A percentile compares a stretch with the other conserved stretches of the same genome.
These are phyloP conservation scores for Sialis lutaria DNA, from an alignment of 2,888 invertebrate genomes.

Conservation along the genomic window DNA sequence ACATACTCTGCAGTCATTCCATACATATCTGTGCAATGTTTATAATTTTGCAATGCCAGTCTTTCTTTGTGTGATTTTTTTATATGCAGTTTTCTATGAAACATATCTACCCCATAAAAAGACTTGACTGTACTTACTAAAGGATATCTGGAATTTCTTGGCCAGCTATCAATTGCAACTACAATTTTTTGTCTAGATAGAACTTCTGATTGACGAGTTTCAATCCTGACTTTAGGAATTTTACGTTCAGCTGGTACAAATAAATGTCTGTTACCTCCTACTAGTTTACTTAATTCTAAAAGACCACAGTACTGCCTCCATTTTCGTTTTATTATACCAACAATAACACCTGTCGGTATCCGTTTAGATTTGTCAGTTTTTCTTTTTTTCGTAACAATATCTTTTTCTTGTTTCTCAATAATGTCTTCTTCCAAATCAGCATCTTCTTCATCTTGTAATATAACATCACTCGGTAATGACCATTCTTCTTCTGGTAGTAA, in stretches of 20 bases:
- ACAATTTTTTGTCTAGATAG: constrained; percentile 64
- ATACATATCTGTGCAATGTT: no score
- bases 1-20: neutral
- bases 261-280: constrained; percentile 54
- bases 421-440: constrained; percentile 42
- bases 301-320: constrained; percentile 99
- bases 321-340: constrained; percentile 91
- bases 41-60: no score
- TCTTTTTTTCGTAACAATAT: constrained; percentile 14
- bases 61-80: no score
- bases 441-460: constrained; percentile 56
- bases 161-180: constrained; percentile 95
- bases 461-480: constrained; percentile 76
- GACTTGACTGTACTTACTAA: constrained; percentile 27
- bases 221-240: constrained; percentile 88
- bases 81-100: no score
- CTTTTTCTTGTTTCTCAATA: constrained; percentile 32
- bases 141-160: constrained; percentile 79
- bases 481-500: constrained; percentile 78
- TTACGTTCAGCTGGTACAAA: constrained; percentile 90
- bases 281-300: constrained; percentile 48
- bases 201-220: constrained; percentile 77
- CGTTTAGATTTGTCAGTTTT: constrained; percentile 14
- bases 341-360: constrained; percentile 56
- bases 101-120: no score